phyloP scores from a whole-genome alignment of 2,113 vertebrate species.

The Phyllostomus hastatus region DNA sequence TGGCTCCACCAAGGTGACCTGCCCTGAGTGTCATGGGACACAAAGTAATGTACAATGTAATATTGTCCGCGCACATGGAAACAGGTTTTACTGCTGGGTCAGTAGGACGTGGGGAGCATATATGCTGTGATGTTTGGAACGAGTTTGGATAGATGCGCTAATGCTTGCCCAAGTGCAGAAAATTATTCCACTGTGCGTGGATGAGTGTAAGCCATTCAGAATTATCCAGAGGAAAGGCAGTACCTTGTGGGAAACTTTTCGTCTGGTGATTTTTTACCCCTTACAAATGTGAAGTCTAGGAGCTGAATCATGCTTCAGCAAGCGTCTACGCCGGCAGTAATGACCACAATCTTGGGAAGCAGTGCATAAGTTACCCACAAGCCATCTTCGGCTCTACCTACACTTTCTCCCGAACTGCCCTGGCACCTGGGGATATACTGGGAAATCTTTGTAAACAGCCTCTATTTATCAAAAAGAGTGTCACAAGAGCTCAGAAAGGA shows the following conservation, averaged over 20 bases:
- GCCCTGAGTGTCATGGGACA: fast-evolving
- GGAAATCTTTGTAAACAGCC: fast-evolving
- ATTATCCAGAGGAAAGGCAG: too few species aligned
- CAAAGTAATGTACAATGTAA: fast-evolving
- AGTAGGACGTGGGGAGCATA: fast-evolving
- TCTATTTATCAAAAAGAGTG: not conserved
- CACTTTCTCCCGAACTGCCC: not conserved
- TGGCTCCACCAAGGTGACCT: fast-evolving
- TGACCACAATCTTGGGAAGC: fast-evolving
- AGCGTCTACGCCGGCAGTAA: not conserved
- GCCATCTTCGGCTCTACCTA: fast-evolving
- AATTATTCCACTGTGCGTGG: not conserved
- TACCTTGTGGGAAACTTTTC: fast-evolving
- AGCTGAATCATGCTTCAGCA: not conserved
- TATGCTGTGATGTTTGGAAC: fast-evolving
- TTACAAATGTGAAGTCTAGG: not conserved
- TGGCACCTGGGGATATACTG: fast-evolving
- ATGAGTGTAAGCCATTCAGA: not conserved
- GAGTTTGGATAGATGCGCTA: fast-evolving
- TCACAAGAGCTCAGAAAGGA: not conserved
- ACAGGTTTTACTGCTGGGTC: not conserved
- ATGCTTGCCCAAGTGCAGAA: not conserved
- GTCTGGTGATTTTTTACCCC: not conserved
- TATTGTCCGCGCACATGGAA: fast-evolving
- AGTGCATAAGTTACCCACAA: fast-evolving